Percentiles rank a stretch among this genome's conserved stretches.
These are phyloP conservation scores for Ochotona curzoniae DNA, from an alignment of 2,113 vertebrate species.

Conservation along the genomic window DNA sequence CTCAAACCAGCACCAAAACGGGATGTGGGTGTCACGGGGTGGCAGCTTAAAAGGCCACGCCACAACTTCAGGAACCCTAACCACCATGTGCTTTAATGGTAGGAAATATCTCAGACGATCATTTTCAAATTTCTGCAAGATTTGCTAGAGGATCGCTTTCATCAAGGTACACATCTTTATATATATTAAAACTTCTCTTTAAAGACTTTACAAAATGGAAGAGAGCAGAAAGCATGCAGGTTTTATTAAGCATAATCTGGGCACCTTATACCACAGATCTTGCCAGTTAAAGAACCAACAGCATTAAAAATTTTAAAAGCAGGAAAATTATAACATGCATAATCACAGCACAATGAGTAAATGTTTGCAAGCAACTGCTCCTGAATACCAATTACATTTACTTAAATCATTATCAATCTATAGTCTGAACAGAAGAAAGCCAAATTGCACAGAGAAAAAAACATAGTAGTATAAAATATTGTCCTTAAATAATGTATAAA, in stretches of 20 bases:
- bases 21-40: too few relatives aligned
- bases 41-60: too few relatives aligned
- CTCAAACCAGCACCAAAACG: too few relatives aligned
- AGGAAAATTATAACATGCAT: neutral
- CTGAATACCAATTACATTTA: conserved; percentile 39
- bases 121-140: conserved; percentile 13
- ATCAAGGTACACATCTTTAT: neutral
- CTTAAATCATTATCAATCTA: conserved; percentile 32
- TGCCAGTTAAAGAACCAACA: neutral
- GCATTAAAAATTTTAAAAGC: conserved; percentile 36
- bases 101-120: neutral
- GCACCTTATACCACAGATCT: neutral
- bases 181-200: conserved; percentile 1
- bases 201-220: conserved; percentile 23
- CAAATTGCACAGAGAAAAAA: conserved; percentile 30
- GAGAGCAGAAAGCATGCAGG: neutral
- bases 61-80: too few relatives aligned
- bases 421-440: conserved; percentile 40
- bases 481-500: conserved; percentile 7
- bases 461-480: conserved; percentile 14
- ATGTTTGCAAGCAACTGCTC: neutral
- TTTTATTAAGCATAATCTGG: conserved; percentile 29
- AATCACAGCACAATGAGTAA: neutral
- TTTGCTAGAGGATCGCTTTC: conserved; percentile 18
- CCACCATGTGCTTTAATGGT: neutral